Base-by-base conservation (phyloP, 2,113 vertebrate genomes). In the Pristiophorus japonicus region DNA sequence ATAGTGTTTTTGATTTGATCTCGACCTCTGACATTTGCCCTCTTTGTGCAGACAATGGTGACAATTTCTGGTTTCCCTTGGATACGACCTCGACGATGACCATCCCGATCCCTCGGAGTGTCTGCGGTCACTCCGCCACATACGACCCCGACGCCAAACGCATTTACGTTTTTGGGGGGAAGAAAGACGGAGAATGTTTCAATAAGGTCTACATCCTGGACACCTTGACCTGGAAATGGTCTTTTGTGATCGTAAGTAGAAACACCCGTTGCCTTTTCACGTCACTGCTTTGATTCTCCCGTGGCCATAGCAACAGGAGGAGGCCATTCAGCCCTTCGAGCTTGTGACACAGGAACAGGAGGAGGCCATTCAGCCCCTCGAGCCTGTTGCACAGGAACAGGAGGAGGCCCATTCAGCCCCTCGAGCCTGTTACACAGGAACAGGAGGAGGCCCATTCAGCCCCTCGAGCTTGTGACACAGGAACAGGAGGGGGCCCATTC, bases 201-300 rank as follows among this genome's bases (percentile, higher is more conserved):
- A 97, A 97, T 27, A 96, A 97, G 95, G 96, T 99, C 51, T 97
- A 98, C 96, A 96, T 98, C 96, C 97, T 99, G 73, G 97, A 98
- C 96, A 98, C 98, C 1, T 75, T 97, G 96, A 98, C 97, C 96
- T 99, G 98, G 98, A 98, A 98, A 84, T 99, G 98, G 98, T 98
- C 97, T 75, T 96, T 96, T 11, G 96, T 99, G 95, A 96, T 96
- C 96, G 98, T 99, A 96, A 97, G 98, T 98, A 97, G n/a, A 5
- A 59, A 62, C 55, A 38, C 16, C n/a, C 30, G 8, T 88, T 18
- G 45, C 22, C 0, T 59, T 94, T 38, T 12, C 24, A 10, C 8
- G 27, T 73, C 27, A 30, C 67, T 70, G 24, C 24, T 8, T 4
- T 24, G 24, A 30, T 70, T 30, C 30, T 11, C 27, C 8, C 24